Conservation (phyloP, 2,113 vertebrate species). For the Brachirus orientalis region DNA sequence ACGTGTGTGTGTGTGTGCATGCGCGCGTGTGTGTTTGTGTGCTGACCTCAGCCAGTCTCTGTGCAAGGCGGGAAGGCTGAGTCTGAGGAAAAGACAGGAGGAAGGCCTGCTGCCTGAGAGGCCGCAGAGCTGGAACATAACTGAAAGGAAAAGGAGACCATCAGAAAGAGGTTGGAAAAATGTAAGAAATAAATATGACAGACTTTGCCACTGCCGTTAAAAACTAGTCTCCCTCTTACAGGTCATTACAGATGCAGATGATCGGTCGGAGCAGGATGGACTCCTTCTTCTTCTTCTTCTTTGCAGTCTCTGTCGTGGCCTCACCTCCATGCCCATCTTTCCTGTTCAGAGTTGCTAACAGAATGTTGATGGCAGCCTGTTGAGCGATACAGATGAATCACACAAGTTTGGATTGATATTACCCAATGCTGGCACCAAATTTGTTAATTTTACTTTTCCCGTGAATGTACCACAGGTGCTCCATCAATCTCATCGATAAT, state of each 20-base stretch:
- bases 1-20: neutral
- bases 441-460: neutral
- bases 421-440: neutral
- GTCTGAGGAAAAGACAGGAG: conserved; percentile 89
- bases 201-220: neutral
- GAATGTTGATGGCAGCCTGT: conserved; percentile 89
- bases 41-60: conserved; percentile 91
- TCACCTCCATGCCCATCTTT: conserved; percentile 82
- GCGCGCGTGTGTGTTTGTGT: neutral
- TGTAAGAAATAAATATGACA: neutral
- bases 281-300: conserved; percentile 83
- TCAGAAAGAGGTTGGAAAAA: too few species aligned
- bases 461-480: conserved; percentile 84
- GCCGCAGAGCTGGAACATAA: conserved; percentile 89
- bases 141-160: conserved; percentile 74
- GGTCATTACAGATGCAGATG: conserved; percentile 98
- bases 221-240: conserved; percentile 77
- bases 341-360: conserved; percentile 85
- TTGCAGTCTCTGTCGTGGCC: neutral
- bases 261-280: conserved; percentile 87
- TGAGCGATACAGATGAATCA: neutral
- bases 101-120: conserved; percentile 90
- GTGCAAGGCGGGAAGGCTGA: conserved; percentile 86
- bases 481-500: conserved; percentile 97
- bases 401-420: neutral